These are phyloP conservation scores for Tetragnatha montana DNA, from an alignment of 2,888 invertebrate species.

Conservation along the genomic window DNA sequence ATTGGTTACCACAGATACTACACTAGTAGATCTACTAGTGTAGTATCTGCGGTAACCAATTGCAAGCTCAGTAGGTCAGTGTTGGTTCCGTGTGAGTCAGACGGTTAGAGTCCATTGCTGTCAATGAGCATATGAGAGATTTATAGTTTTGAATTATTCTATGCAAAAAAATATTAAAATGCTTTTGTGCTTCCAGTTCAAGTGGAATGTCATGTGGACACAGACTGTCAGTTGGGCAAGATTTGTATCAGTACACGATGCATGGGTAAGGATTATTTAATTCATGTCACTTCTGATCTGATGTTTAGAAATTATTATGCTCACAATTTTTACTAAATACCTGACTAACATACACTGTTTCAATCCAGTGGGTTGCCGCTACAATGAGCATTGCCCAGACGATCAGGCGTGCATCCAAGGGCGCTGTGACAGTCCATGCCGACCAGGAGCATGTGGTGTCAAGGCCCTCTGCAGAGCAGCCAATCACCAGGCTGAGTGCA, in stretches of 20 bases:
- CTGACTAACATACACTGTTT: neutral
- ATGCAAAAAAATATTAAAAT: neutral
- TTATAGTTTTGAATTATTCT: neutral
- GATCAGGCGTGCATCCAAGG: constrained; percentile 74
- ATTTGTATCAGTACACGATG: constrained; percentile 73
- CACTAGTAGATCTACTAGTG: no score
- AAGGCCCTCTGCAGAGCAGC: constrained; percentile 89
- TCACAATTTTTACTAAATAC: neutral
- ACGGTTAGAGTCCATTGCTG: neutral
- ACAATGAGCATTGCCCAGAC: constrained; percentile 85
- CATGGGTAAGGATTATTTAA: constrained; percentile 58
- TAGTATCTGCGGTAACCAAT: no score
- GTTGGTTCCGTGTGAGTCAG: no score
- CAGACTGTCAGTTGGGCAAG: constrained; percentile 72
- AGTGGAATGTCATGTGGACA: constrained; percentile 72
- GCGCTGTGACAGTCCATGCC: constrained; percentile 89
- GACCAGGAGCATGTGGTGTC: constrained; percentile 84
- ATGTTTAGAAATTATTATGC: neutral
- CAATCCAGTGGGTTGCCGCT: constrained; percentile 74
- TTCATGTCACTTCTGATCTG: neutral
- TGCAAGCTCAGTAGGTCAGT: no score
- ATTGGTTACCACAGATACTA: no score
- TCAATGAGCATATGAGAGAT: no score
- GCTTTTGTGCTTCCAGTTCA: constrained; percentile 52
- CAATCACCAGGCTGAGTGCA: constrained; percentile 84